Conservation (phyloP, 2,113 vertebrate species). For the Phasianus colchicus region DNA sequence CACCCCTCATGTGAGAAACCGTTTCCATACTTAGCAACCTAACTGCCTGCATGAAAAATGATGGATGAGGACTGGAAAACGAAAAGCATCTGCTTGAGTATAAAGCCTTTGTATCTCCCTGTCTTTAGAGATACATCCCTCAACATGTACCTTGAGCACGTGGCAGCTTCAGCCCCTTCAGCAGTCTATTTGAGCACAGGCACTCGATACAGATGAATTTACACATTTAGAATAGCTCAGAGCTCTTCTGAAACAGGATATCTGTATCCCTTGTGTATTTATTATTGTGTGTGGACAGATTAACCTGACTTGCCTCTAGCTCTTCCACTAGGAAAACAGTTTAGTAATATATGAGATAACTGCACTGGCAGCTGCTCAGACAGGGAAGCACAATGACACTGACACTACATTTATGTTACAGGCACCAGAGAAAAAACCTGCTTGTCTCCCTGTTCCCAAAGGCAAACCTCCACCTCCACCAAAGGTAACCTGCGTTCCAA, state of each 20-base stretch:
- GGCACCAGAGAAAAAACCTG: conserved; percentile 10
- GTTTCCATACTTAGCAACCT: not conserved
- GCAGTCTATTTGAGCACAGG: rapidly evolving
- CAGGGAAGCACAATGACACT: not conserved
- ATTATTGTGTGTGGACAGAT: rapidly evolving
- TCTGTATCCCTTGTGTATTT: rapidly evolving
- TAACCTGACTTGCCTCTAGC: not conserved
- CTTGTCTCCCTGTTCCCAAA: not conserved
- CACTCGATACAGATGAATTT: not conserved
- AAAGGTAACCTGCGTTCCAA: not conserved
- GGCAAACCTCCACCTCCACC: conserved; percentile 24
- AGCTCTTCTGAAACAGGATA: not conserved
- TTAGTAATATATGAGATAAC: rapidly evolving
- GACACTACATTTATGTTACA: not conserved
- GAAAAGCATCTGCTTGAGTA: rapidly evolving
- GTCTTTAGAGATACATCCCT: not conserved
- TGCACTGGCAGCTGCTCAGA: not conserved
- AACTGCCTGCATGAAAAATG: rapidly evolving
- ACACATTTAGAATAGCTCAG: rapidly evolving
- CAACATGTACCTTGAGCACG: rapidly evolving
- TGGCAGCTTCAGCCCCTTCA: not conserved
- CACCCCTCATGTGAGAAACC: not conserved
- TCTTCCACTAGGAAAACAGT: not conserved
- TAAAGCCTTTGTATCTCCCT: not conserved
- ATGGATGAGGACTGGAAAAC: not conserved